Conservation (phyloP, 2,113 vertebrate genomes). For the Variabilichromis moorii region DNA sequence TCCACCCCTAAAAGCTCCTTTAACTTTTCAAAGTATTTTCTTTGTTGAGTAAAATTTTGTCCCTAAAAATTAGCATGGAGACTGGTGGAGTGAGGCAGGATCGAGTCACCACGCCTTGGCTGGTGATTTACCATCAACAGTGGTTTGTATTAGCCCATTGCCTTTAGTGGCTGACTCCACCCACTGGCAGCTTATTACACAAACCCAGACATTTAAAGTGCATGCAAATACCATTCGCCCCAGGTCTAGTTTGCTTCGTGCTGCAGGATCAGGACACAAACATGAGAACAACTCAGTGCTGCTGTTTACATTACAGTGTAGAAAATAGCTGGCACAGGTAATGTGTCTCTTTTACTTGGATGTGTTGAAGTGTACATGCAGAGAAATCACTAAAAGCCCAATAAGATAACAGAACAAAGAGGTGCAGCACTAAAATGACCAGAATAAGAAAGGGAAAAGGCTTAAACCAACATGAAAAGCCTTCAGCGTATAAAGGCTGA, state of each 20-base stretch:
- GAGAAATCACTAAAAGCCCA: not conserved
- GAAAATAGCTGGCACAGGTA: not conserved
- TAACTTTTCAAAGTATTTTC: not conserved
- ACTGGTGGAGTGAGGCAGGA: not conserved
- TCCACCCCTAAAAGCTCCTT: not conserved
- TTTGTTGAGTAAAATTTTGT: not conserved
- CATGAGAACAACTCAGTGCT: not conserved
- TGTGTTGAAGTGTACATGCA: not conserved
- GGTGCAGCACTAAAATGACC: not conserved
- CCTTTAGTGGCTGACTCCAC: not conserved
- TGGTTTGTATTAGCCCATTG: not conserved
- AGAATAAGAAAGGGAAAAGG: not conserved
- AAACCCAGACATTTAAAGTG: constrained; percentile 21
- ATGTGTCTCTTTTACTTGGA: not conserved
- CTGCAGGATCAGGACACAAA: constrained; percentile 24
- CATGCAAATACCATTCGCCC: constrained; percentile 48
- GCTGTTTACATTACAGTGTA: not conserved
- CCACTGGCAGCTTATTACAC: not conserved
- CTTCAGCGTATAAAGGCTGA: not conserved
- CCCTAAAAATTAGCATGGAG: not conserved
- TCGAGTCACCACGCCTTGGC: not conserved
- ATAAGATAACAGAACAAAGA: not conserved
- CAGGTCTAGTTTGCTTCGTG: not conserved
- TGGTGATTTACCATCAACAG: not conserved
- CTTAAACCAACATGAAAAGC: not conserved